These are phyloP conservation scores for Oreohelix idahoensis DNA, from an alignment of 1,140 invertebrate species.

Conservation along the genomic window DNA sequence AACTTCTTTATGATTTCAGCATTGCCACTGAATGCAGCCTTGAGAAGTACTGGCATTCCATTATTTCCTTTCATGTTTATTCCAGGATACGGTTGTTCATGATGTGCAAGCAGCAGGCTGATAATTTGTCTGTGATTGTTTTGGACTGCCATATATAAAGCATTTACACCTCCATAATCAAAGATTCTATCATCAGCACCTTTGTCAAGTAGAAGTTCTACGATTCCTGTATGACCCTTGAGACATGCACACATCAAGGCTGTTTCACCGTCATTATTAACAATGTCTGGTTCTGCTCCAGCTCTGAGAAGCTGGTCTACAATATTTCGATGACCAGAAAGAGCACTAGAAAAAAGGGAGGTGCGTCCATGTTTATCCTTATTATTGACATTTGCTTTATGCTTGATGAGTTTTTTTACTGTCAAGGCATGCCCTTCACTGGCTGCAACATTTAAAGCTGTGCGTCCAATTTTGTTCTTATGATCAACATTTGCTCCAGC, in stretches of 20 bases:
- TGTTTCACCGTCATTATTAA: conserved; percentile 43
- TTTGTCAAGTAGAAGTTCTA: conserved; percentile 28
- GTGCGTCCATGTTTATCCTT: conserved; percentile 23
- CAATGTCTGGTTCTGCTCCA: conserved; percentile 32
- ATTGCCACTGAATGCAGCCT: conserved; percentile 30
- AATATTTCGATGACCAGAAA: conserved; percentile 36
- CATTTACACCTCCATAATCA: conserved; percentile 19
- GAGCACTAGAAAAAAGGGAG: background rate
- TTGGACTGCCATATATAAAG: conserved; percentile 7
- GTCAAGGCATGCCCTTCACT: background rate
- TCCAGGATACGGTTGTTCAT: background rate
- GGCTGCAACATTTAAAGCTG: conserved; percentile 23
- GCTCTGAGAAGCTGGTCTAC: conserved; percentile 37
- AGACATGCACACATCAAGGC: conserved; percentile 38
- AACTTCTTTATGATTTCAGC: conserved; percentile 18
- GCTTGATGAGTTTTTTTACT: conserved; percentile 13
- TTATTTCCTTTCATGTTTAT: conserved; percentile 20
- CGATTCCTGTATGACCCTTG: conserved; percentile 33
- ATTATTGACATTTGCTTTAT: background rate
- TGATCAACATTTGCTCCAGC: conserved; percentile 24
- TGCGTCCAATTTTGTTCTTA: conserved; percentile 11
- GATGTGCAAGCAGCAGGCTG: background rate
- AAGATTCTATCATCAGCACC: conserved; percentile 29
- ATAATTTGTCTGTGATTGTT: conserved; percentile 15
- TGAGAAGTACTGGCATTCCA: conserved; percentile 32